These are phyloP conservation scores for Blastomussa wellsi DNA, from an alignment of 92 coral and sea anemone genomes.

Conservation along the genomic window DNA sequence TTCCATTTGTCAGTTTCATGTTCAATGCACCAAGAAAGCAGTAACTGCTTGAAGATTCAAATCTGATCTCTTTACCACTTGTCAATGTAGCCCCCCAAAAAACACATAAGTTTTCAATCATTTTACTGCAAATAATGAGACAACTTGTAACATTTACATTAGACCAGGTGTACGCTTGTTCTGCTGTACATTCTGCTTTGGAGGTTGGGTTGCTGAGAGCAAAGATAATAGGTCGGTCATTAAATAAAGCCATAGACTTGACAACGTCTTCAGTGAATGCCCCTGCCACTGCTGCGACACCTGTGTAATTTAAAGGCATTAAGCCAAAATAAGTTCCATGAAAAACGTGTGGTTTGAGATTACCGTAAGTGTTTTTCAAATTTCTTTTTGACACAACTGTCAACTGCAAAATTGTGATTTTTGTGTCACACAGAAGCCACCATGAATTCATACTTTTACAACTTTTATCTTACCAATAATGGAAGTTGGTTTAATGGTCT, in stretches of 20 bases:
- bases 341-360: too few relatives aligned
- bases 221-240: constrained; percentile 88
- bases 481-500: constrained; percentile 79
- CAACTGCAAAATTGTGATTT: too few relatives aligned
- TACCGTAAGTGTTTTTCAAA: too few relatives aligned
- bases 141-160: constrained; percentile 46
- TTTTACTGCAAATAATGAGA: too few relatives aligned
- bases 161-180: constrained; percentile 93
- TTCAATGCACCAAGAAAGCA: too few relatives aligned
- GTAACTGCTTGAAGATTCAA: too few relatives aligned
- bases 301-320: constrained; percentile 37
- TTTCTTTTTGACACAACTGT: too few relatives aligned
- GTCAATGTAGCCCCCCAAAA: neutral
- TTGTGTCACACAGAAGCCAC: too few relatives aligned
- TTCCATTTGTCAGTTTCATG: too few relatives aligned
- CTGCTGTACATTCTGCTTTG: constrained; percentile 94
- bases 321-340: too few relatives aligned
- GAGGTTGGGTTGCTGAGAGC: constrained; percentile 98
- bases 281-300: constrained; percentile 94
- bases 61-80: neutral
- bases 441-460: too few relatives aligned
- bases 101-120: neutral
- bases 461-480: constrained; percentile 74
- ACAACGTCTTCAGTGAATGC: constrained; percentile 90
- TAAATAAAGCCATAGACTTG: constrained; percentile 79